Conservation (phyloP, 2,113 vertebrate genomes). For the Melanostigma gelatinosum region DNA sequence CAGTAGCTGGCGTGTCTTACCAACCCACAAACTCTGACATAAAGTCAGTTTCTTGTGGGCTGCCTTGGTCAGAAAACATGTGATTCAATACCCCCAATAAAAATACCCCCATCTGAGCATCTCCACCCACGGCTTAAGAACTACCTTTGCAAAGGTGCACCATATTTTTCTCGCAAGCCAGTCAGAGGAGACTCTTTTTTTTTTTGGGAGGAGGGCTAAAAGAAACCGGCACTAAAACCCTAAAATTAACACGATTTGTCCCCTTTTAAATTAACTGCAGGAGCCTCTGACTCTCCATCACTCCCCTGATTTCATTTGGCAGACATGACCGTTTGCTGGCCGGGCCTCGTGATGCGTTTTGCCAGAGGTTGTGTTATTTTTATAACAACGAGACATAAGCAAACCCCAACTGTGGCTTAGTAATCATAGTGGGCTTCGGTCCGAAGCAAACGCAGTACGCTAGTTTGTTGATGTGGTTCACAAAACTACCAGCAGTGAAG, state of each 20-base stretch:
- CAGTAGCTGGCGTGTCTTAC: too few species aligned
- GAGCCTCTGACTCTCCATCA: slow-evolving; percentile 24
- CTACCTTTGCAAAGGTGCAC: too few species aligned
- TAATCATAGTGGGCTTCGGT: slow-evolving; percentile 45
- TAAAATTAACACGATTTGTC: too few species aligned
- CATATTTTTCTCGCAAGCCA: too few species aligned
- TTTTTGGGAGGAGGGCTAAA: too few species aligned
- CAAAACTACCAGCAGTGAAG: slow-evolving; percentile 7
- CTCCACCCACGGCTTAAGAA: too few species aligned
- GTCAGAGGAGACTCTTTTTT: too few species aligned
- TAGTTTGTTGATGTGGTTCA: slow-evolving; percentile 4
- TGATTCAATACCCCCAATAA: background rate
- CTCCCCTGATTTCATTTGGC: slow-evolving; percentile 43
- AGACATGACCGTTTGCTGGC: slow-evolving; percentile 21
- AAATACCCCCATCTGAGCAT: too few species aligned
- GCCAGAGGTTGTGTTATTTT: slow-evolving; percentile 64
- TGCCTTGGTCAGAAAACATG: background rate
- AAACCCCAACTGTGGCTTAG: slow-evolving; percentile 40
- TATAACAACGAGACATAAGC: slow-evolving; percentile 47
- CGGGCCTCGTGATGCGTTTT: slow-evolving; percentile 20
- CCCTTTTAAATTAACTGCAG: slow-evolving; percentile 36
- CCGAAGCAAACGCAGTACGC: slow-evolving; percentile 12
- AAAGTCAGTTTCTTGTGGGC: background rate
- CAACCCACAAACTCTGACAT: background rate
- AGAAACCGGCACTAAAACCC: too few species aligned